Conservation (phyloP, 1,140 invertebrate genomes). For the Drosophila lowei region DNA sequence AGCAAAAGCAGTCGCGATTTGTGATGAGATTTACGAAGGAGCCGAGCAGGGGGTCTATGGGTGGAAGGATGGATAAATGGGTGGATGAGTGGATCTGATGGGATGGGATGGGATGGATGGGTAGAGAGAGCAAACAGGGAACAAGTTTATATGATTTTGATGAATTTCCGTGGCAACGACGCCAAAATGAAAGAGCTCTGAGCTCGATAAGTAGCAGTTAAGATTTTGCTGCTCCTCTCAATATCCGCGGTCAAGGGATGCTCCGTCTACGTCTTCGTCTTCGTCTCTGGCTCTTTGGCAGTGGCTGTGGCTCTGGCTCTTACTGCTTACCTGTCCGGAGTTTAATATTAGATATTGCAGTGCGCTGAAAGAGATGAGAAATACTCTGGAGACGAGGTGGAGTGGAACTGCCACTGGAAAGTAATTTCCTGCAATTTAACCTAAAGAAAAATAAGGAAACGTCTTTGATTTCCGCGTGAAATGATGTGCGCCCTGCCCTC, state of each 20-base stretch:
- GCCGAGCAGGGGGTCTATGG: no score
- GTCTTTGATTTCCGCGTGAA: conserved; percentile 82
- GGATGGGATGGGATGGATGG: background rate
- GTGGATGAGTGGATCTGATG: background rate
- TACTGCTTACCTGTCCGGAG: conserved; percentile 53
- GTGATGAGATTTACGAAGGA: conserved; percentile 35
- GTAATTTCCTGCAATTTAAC: conserved; percentile 82
- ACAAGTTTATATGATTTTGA: conserved; percentile 80
- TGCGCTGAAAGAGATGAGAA: conserved; percentile 36
- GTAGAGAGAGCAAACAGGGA: conserved; percentile 50
- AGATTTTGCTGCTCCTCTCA: conserved; percentile 67
- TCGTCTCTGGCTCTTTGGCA: background rate
- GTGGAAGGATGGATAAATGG: background rate
- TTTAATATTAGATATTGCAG: conserved; percentile 72
- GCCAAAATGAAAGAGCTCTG: conserved; percentile 69
- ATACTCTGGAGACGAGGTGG: background rate
- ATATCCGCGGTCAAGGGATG: conserved; percentile 58
- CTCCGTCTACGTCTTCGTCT: background rate
- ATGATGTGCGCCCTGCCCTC: conserved; percentile 45
- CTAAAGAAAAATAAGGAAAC: conserved; percentile 81
- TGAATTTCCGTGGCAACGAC: conserved; percentile 81
- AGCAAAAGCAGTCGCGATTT: conserved; percentile 5
- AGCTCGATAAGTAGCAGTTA: conserved; percentile 79
- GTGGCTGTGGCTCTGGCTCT: conserved; percentile 1
- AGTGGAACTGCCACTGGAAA: conserved; percentile 54